Evolutionary conservation across 2,113 vertebrate species (phyloP).

Genomic region (Tragelaphus scriptus): DNA sequence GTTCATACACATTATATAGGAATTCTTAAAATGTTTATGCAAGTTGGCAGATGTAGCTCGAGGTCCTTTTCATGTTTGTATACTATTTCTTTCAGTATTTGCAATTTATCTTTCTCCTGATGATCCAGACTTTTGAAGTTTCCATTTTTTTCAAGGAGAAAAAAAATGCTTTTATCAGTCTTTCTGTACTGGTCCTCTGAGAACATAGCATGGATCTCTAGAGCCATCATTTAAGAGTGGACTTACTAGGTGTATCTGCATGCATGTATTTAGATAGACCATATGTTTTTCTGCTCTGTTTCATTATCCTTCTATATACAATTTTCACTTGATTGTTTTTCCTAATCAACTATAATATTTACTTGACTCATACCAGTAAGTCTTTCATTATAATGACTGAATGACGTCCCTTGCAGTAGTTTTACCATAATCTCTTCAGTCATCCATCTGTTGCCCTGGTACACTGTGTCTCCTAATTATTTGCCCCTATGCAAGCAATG

Average conservation of each 20-base stretch:
- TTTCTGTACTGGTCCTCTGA: neutral
- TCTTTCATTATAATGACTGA: neutral
- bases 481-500: neutral
- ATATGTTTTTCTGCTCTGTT: neutral
- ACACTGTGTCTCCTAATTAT: neutral
- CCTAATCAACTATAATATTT: neutral
- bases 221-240: neutral
- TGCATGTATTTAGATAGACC: neutral
- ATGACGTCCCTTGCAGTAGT: neutral
- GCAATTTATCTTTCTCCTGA: neutral
- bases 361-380: neutral
- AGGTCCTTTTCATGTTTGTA: neutral
- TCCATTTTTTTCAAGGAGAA: neutral
- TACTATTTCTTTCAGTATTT: neutral
- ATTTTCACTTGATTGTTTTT: neutral
- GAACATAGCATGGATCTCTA: neutral
- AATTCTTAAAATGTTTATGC: neutral
- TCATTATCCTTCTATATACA: neutral
- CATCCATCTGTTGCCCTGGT: neutral
- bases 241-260: neutral
- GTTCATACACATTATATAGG: neutral
- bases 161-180: neutral
- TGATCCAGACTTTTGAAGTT: neutral
- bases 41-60: neutral
- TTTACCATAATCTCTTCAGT: neutral